These are phyloP conservation scores for Empidonax traillii DNA, from an alignment of 2,113 vertebrate genomes.

Conservation along the genomic window DNA sequence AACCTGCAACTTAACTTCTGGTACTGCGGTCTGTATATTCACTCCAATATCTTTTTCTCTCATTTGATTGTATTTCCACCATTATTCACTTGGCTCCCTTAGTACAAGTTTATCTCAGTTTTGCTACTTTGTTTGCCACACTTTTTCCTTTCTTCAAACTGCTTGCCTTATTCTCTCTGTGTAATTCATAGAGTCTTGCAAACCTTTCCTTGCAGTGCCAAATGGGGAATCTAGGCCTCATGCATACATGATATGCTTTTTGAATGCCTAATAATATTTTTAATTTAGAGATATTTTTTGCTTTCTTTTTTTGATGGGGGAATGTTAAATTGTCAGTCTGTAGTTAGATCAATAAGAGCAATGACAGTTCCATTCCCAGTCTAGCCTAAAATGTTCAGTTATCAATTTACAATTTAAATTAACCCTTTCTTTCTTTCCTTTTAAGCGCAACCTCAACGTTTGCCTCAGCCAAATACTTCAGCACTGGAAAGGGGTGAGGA, in stretches of 20 bases:
- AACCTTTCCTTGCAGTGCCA: background rate
- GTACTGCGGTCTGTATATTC: background rate
- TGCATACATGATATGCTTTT: background rate
- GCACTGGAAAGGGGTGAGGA: slow-evolving; percentile 74
- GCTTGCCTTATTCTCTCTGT: background rate
- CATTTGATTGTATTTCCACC: background rate
- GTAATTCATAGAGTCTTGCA: background rate
- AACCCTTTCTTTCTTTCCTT: slow-evolving; percentile 1
- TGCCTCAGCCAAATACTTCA: slow-evolving; percentile 76
- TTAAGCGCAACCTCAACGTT: slow-evolving; percentile 87
- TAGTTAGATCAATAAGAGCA: background rate
- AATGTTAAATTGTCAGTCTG: background rate
- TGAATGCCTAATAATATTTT: background rate
- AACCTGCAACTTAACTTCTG: background rate
- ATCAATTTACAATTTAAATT: background rate
- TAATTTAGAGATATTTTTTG: background rate
- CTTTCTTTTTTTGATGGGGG: background rate
- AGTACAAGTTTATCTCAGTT: background rate
- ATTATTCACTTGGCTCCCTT: background rate
- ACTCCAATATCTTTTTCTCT: background rate
- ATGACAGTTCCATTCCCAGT: background rate
- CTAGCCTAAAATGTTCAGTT: background rate
- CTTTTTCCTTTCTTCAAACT: background rate
- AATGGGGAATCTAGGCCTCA: background rate
- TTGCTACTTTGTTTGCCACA: background rate